Evolutionary conservation across 2,888 invertebrate species (phyloP).

Genomic region (Rhabditoides inermis): DNA sequence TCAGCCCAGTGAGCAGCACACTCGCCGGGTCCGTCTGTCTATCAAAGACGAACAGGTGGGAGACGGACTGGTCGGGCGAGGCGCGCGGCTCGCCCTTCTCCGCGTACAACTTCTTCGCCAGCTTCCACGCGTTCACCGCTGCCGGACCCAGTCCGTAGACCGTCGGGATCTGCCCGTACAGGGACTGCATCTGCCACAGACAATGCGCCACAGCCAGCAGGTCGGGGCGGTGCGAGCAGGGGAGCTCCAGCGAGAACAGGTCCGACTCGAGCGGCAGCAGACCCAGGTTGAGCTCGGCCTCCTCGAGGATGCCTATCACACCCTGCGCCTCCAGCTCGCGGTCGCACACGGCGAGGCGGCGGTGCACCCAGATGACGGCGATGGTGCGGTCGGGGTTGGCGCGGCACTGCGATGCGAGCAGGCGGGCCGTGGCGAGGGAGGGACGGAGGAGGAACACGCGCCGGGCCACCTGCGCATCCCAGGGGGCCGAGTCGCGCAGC

Average conservation of each 20-base stretch:
- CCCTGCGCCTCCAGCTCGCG: conserved; percentile 38
- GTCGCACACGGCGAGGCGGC: conserved; percentile 27
- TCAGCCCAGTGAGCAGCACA: conserved; percentile 77
- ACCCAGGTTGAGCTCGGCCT: conserved; percentile 28
- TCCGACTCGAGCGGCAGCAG: conserved; percentile 76
- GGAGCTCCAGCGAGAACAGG: conserved; percentile 76
- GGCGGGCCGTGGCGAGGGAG: conserved; percentile 19
- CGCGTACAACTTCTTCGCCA: conserved; percentile 23
- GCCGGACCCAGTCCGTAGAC: conserved; percentile 28
- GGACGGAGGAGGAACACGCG: conserved; percentile 38
- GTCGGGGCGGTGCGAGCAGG: conserved; percentile 63
- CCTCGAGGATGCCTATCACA: conserved; percentile 34
- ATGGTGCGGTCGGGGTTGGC: conserved; percentile 14
- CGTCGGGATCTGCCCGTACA: conserved; percentile 62
- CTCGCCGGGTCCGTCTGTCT: conserved; percentile 69
- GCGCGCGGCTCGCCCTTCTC: conserved; percentile 45
- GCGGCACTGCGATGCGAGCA: too few relatives aligned
- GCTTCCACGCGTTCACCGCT: conserved; percentile 25
- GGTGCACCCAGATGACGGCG: conserved; percentile 40
- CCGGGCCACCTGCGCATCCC: conserved; percentile 24
- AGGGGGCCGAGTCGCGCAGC: too few relatives aligned
- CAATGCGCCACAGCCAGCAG: conserved; percentile 66
- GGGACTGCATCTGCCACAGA: conserved; percentile 70
- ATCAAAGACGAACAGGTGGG: conserved; percentile 42
- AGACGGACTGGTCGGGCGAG: conserved; percentile 46